phyloP scores from a whole-genome alignment of 2,888 invertebrate species.

The Podabrus alpinus region DNA sequence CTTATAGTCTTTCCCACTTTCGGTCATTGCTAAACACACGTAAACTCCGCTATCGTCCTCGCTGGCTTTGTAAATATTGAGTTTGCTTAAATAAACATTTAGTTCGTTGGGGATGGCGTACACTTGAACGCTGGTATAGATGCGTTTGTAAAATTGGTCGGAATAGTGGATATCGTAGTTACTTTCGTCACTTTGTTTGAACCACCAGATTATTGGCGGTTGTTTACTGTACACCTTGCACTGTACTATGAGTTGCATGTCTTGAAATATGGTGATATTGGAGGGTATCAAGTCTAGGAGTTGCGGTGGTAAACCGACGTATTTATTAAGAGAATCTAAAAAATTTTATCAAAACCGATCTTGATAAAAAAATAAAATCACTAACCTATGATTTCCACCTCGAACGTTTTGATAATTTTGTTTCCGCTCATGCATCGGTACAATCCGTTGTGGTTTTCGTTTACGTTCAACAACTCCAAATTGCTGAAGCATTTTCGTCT shows the following conservation, averaged over 20 bases:
- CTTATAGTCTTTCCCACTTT: constrained; percentile 45
- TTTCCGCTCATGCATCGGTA: constrained; percentile 46
- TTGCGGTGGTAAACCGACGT: constrained; percentile 42
- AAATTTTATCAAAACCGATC: neutral
- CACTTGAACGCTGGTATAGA: constrained; percentile 36
- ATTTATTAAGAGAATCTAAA: constrained; percentile 39
- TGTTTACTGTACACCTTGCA: constrained; percentile 49
- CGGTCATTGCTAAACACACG: constrained; percentile 49
- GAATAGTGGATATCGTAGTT: constrained; percentile 46
- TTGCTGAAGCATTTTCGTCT: constrained; percentile 34
- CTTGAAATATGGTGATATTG: constrained; percentile 43
- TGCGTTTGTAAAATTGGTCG: constrained; percentile 44
- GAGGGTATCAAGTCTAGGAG: constrained; percentile 44
- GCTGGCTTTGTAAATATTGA: constrained; percentile 47
- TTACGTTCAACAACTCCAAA: constrained; percentile 41
- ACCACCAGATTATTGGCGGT: constrained; percentile 49
- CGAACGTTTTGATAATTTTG: constrained; percentile 40
- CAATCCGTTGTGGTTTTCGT: constrained; percentile 42
- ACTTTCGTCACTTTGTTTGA: constrained; percentile 46
- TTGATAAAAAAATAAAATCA: neutral
- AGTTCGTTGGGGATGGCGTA: constrained; percentile 41
- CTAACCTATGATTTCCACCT: constrained; percentile 42
- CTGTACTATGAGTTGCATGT: constrained; percentile 47
- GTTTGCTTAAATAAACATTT: constrained; percentile 47
- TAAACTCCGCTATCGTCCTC: constrained; percentile 49